Evolutionary conservation across 1,140 invertebrate species (phyloP).

Genomic region (Lepidotrigona ventralis): DNA sequence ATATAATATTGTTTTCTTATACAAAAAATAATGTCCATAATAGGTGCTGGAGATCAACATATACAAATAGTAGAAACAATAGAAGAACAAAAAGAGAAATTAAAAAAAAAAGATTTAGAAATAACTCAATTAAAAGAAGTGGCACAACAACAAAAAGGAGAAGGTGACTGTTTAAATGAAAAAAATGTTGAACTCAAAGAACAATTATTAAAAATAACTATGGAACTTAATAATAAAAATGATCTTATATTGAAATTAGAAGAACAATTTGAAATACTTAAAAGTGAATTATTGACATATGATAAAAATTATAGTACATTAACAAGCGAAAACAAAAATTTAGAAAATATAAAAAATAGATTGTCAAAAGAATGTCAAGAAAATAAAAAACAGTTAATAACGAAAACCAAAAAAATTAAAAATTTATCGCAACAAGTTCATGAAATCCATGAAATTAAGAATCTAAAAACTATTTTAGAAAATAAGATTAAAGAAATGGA

Average conservation of each 20-base stretch:
- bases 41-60: constrained; percentile 47
- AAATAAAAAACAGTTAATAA: constrained; percentile 21
- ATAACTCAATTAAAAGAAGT: constrained; percentile 55
- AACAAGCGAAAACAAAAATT: constrained; percentile 17
- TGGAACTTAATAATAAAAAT: constrained; percentile 32
- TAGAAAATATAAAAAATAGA: constrained; percentile 6
- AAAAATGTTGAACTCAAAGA: constrained; percentile 30
- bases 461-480: not conserved
- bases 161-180: constrained; percentile 45
- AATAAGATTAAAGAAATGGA: constrained; percentile 22
- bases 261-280: constrained; percentile 9
- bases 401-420: constrained; percentile 19
- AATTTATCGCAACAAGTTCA: constrained; percentile 26
- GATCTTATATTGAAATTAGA: constrained; percentile 23
- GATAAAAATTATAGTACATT: constrained; percentile 19
- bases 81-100: constrained; percentile 42
- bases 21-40: constrained; percentile 9
- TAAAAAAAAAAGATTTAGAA: constrained; percentile 53
- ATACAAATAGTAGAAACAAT: constrained; percentile 44
- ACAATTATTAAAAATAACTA: constrained; percentile 5
- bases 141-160: constrained; percentile 31
- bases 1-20: not conserved
- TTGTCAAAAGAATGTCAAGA: constrained; percentile 14
- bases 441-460: not conserved
- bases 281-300: constrained; percentile 1